phyloP scores from a whole-genome alignment of 2,113 vertebrate species.

The Ceyx melanurus region DNA sequence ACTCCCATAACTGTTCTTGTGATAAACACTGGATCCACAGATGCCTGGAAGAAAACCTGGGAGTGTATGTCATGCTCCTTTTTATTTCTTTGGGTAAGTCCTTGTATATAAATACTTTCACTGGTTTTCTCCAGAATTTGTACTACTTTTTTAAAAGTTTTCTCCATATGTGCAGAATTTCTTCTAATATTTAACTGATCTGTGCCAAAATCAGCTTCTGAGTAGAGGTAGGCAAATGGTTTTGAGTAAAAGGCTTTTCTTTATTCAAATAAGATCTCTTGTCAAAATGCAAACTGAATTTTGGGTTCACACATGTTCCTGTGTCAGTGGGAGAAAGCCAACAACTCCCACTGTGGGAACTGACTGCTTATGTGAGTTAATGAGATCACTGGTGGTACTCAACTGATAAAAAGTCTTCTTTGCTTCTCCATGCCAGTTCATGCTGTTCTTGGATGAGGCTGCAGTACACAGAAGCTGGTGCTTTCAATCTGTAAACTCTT shows the following conservation, averaged over 20 bases:
- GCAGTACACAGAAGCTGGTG: neutral
- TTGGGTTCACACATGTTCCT: neutral
- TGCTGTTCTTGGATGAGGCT: neutral
- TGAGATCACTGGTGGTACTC: neutral
- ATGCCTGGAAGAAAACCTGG: neutral
- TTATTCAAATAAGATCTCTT: neutral
- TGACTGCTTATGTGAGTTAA: neutral
- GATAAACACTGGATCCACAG: neutral
- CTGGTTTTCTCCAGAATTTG: neutral
- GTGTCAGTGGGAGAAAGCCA: neutral
- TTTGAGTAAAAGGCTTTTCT: neutral
- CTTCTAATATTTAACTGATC: neutral
- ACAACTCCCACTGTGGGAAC: neutral
- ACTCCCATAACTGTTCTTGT: neutral
- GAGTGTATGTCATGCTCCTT: neutral
- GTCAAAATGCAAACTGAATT: neutral
- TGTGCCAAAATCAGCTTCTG: neutral
- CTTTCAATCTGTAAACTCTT: neutral
- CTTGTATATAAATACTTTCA: neutral
- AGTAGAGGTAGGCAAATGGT: neutral
- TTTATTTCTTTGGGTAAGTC: neutral
- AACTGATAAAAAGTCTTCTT: neutral
- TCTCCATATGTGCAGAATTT: neutral
- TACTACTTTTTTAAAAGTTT: neutral
- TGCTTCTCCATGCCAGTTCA: neutral